Evolutionary conservation across 2,888 invertebrate species (phyloP).

Genomic region (Metallyticus violacea): DNA sequence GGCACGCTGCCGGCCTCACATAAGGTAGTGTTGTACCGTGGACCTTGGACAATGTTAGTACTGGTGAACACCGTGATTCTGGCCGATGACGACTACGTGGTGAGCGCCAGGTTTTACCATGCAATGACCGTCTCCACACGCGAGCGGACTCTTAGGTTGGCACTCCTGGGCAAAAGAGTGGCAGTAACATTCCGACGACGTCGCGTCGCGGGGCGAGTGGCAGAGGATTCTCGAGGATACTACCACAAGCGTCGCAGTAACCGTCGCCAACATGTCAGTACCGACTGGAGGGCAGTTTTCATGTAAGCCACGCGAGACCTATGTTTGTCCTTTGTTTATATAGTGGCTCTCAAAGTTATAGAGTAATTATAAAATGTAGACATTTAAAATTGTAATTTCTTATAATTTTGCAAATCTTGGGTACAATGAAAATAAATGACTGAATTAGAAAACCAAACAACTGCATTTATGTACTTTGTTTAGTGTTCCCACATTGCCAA

Average conservation of each 20-base stretch:
- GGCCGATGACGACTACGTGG: conserved; percentile 46
- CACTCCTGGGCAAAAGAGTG: conserved; percentile 35
- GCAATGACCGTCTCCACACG: conserved; percentile 41
- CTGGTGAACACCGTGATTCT: conserved; percentile 51
- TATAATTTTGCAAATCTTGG: too few relatives aligned
- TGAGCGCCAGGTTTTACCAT: conserved; percentile 49
- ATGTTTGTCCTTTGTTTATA: background rate
- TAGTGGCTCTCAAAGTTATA: background rate
- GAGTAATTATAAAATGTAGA: background rate
- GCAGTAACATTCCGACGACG: conserved; percentile 34
- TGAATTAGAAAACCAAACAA: too few relatives aligned
- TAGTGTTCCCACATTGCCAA: too few relatives aligned
- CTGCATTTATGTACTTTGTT: too few relatives aligned
- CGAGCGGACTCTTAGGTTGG: conserved; percentile 26
- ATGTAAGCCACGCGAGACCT: background rate
- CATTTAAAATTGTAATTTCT: too few relatives aligned
- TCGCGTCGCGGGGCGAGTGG: conserved; percentile 19
- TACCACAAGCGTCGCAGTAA: background rate
- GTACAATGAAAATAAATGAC: too few relatives aligned
- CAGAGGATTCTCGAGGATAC: conserved; percentile 31
- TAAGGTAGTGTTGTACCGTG: background rate
- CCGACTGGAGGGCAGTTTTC: background rate
- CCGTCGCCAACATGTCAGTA: background rate
- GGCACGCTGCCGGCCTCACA: conserved; percentile 35
- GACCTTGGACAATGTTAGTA: conserved; percentile 33